These are phyloP conservation scores for Drosophila ohnishii DNA, from an alignment of 1,140 invertebrate species.

Conservation along the genomic window DNA sequence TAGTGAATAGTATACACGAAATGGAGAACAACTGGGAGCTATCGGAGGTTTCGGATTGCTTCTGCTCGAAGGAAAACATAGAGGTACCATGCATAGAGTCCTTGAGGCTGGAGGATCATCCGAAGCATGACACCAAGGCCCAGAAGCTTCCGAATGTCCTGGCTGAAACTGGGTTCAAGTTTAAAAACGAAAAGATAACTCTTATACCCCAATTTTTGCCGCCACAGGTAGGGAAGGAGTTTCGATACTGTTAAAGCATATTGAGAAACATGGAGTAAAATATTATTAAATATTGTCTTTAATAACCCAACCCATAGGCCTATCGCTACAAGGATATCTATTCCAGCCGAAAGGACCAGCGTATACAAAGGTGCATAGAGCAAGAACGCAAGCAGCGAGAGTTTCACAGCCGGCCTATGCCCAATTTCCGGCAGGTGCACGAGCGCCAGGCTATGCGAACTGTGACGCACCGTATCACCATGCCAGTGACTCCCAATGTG, in stretches of 20 bases:
- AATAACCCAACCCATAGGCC: constrained; percentile 3
- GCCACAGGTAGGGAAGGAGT: background rate
- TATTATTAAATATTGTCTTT: no score
- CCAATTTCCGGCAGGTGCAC: constrained; percentile 56
- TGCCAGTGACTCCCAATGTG: constrained; percentile 62
- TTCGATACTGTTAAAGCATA: background rate
- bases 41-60: background rate
- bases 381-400: constrained; percentile 51
- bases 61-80: background rate
- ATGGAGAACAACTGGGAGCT: constrained; percentile 11
- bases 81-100: background rate
- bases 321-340: constrained; percentile 70
- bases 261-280: no score
- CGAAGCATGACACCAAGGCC: background rate
- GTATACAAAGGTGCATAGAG: constrained; percentile 20
- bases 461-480: constrained; percentile 45
- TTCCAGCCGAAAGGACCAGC: constrained; percentile 42
- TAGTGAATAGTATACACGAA: background rate
- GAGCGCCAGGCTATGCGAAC: constrained; percentile 13
- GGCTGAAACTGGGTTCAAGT: background rate
- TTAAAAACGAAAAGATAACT: background rate
- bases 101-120: background rate
- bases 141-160: background rate
- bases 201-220: background rate
- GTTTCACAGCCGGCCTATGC: constrained; percentile 69